A percentile compares a stretch with the other conserved stretches of the same genome.
Evolutionary conservation across 2,888 invertebrate species (phyloP).

Genomic region (Andrena flavipes): DNA sequence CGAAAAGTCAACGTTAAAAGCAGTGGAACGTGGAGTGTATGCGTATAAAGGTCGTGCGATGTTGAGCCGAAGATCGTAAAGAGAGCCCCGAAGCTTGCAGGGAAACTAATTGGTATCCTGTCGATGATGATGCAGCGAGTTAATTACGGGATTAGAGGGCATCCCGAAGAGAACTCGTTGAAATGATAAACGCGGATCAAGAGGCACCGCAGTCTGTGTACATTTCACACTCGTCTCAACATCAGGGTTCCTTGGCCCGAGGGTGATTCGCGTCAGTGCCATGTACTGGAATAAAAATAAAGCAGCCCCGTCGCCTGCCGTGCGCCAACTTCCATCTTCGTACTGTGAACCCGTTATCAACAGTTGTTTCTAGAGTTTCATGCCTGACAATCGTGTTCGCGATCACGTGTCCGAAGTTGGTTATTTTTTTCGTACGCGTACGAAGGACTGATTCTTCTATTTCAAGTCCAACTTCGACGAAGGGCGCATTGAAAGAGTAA

Average conservation of each 20-base stretch:
- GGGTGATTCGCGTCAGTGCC: slow-evolving; percentile 22
- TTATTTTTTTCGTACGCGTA: not conserved
- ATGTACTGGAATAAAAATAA: slow-evolving; percentile 58
- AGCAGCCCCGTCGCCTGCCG: slow-evolving; percentile 11
- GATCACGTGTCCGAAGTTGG: not conserved
- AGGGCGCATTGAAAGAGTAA: not conserved
- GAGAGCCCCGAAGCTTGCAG: not conserved
- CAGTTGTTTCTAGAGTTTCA: not conserved
- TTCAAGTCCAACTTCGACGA: not conserved
- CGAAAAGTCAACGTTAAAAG: not conserved
- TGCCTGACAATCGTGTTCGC: not conserved
- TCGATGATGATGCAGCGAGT: not conserved
- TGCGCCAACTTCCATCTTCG: slow-evolving; percentile 7
- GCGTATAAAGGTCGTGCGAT: not conserved
- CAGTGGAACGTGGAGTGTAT: not conserved
- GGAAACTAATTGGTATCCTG: slow-evolving; percentile 28
- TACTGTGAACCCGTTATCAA: slow-evolving; percentile 9
- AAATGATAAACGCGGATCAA: slow-evolving; percentile 45
- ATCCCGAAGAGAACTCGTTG: slow-evolving; percentile 19
- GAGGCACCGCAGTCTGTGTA: slow-evolving; percentile 17
- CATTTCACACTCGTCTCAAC: slow-evolving; percentile 15
- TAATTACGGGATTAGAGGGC: slow-evolving; percentile 32
- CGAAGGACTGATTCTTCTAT: not conserved
- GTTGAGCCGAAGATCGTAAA: too few species aligned
- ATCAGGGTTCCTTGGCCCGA: not conserved